Conservation (phyloP, 2,888 invertebrate genomes). For the Tholera decimalis region DNA sequence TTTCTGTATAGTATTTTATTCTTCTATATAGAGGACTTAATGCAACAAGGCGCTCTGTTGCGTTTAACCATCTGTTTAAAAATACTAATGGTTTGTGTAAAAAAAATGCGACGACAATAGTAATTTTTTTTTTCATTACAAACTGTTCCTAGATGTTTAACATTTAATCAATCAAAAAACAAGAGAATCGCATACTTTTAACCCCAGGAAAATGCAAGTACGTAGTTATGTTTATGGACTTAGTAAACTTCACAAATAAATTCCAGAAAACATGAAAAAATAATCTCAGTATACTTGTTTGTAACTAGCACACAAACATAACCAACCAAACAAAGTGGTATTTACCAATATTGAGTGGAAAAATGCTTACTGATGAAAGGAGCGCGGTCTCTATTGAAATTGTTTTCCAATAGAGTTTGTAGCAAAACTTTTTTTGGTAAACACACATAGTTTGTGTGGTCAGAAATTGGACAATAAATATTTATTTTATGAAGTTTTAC, state of each 20-base stretch:
- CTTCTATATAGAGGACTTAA: no score
- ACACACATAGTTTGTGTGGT: not conserved
- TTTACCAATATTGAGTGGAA: constrained; percentile 2
- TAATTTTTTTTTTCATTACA: no score
- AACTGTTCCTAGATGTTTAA: no score
- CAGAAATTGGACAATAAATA: not conserved
- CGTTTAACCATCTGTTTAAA: no score
- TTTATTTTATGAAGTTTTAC: not conserved
- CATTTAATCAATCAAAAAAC: no score
- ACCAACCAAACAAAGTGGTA: not conserved
- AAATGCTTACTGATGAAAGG: constrained; percentile 1
- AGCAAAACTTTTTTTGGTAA: constrained; percentile 2
- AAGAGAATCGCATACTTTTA: no score
- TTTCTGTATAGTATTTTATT: no score
- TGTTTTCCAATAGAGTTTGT: constrained; percentile 13
- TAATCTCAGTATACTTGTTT: not conserved
- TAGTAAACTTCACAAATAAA: no score
- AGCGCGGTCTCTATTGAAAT: constrained; percentile 25
- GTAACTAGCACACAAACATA: not conserved
- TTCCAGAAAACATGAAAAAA: not conserved
- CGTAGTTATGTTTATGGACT: not conserved
- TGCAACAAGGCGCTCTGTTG: no score
- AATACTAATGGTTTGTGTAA: no score
- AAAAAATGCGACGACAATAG: no score
- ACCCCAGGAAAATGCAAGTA: no score